These are phyloP conservation scores for Sebastes vulpes DNA, from an alignment of 2,797 vertebrate species.

Conservation along the genomic window DNA sequence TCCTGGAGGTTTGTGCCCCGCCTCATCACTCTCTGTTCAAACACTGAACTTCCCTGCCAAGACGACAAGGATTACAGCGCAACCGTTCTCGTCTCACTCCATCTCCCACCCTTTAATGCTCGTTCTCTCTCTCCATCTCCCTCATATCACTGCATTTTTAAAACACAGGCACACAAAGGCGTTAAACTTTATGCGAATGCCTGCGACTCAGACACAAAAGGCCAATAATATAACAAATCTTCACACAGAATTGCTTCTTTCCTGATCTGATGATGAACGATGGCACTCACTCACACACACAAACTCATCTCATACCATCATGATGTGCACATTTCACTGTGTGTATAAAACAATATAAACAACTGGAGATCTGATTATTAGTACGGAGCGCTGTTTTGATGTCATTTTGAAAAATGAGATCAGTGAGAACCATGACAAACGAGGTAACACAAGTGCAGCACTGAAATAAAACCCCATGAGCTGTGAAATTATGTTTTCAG, in stretches of 20 bases:
- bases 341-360: constrained; percentile 52
- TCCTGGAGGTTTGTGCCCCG: constrained; percentile 77
- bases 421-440: constrained; percentile 60
- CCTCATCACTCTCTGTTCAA: constrained; percentile 81
- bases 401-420: constrained; percentile 74
- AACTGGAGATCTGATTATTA: constrained; percentile 56
- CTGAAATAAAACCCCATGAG: constrained; percentile 73
- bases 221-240: constrained; percentile 11
- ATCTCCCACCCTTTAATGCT: constrained; percentile 42
- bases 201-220: constrained; percentile 10
- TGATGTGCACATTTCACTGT: constrained; percentile 27
- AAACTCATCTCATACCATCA: constrained; percentile 11
- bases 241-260: constrained; percentile 13
- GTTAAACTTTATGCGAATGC: constrained; percentile 19
- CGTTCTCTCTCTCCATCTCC: constrained; percentile 24
- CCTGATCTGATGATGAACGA: constrained; percentile 28
- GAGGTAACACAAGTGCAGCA: constrained; percentile 64
- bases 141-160: constrained; percentile 28
- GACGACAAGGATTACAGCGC: constrained; percentile 75
- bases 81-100: constrained; percentile 44
- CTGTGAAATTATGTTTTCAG: constrained; percentile 80
- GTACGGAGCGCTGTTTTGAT: constrained; percentile 44
- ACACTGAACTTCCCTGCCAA: constrained; percentile 80
- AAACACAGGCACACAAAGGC: constrained; percentile 28
- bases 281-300: neutral